A percentile compares a stretch with the other conserved stretches of the same genome.
phyloP scores from a whole-genome alignment of 2,797 vertebrate genomes.

The Neosilurus mollespiculum region DNA sequence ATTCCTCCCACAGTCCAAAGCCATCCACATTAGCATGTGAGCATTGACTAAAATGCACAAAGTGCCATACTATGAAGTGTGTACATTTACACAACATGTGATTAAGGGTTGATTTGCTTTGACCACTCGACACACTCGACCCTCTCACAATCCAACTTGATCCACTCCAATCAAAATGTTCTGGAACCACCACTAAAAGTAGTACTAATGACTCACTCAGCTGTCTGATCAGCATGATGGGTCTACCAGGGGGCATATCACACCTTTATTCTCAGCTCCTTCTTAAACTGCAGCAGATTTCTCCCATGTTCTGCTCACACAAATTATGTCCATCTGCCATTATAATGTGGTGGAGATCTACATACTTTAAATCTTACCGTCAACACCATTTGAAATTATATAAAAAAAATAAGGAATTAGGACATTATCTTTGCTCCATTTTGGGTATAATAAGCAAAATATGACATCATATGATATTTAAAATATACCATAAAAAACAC shows the following conservation, averaged over 20 bases:
- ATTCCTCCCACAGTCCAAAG: no score
- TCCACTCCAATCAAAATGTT: not conserved
- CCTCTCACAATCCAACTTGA: not conserved
- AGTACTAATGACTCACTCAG: constrained; percentile 1
- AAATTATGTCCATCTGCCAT: not conserved
- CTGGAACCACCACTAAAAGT: not conserved
- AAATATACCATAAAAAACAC: not conserved
- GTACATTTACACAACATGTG: not conserved
- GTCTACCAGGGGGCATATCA: constrained; percentile 7
- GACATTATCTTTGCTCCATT: not conserved
- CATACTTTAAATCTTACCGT: not conserved
- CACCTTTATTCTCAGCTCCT: not conserved
- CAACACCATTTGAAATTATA: not conserved
- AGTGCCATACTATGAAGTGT: not conserved
- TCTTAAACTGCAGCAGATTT: constrained; percentile 5
- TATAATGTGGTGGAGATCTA: not conserved
- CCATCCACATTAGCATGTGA: no score
- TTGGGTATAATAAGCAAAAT: not conserved
- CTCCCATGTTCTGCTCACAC: not conserved
- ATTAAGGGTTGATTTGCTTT: not conserved
- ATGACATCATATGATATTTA: not conserved
- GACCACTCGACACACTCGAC: no score
- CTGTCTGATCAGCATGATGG: constrained; percentile 21
- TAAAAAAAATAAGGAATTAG: not conserved
- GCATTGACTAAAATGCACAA: not conserved